These are phyloP conservation scores for Euphydryas editha DNA, from an alignment of 2,888 invertebrate genomes.

Conservation along the genomic window DNA sequence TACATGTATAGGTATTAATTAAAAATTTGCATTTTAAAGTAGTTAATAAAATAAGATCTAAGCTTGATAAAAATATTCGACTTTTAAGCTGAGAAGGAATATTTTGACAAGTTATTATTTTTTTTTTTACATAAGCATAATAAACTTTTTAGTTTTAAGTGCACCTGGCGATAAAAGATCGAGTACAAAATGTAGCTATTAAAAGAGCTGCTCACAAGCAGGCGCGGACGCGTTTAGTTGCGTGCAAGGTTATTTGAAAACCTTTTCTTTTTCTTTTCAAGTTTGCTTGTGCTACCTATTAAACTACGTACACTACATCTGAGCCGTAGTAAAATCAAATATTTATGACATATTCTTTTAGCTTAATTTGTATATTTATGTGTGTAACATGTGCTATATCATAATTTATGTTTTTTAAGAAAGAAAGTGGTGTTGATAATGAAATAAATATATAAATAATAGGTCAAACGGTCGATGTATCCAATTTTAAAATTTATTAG, in stretches of 20 bases:
- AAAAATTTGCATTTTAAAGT: neutral
- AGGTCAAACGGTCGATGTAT: neutral
- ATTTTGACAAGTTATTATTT: neutral
- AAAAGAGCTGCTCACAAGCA: constrained; percentile 1
- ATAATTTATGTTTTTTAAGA: too few species aligned
- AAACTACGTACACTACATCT: neutral
- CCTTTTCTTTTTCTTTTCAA: constrained; percentile 9
- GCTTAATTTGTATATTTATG: neutral
- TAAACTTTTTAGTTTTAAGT: neutral
- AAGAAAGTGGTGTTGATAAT: neutral
- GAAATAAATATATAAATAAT: neutral
- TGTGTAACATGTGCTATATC: neutral
- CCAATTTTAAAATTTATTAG: too few species aligned
- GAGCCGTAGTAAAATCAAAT: neutral
- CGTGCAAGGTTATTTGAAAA: constrained; percentile 8
- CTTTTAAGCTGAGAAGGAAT: neutral
- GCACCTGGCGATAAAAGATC: neutral
- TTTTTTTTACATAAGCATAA: neutral
- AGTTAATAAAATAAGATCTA: neutral
- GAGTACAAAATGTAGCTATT: constrained; percentile 8
- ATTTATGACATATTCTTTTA: neutral
- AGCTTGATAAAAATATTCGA: neutral
- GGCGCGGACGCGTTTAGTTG: neutral
- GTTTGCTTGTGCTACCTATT: neutral
- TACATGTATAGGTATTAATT: neutral